phyloP scores from a whole-genome alignment of 2,797 vertebrate species.

The Acrossocheilus fasciatus region DNA sequence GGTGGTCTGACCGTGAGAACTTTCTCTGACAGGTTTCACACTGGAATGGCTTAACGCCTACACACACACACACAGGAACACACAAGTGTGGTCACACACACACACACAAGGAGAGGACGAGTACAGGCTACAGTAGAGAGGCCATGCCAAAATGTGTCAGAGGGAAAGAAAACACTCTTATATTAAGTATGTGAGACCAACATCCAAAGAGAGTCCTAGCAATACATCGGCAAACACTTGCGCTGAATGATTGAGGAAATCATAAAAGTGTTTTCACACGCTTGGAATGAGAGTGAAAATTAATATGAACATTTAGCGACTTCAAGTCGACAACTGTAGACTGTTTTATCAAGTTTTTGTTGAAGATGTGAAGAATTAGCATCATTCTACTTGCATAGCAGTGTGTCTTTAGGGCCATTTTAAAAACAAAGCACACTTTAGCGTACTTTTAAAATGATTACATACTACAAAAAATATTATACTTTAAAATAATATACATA shows the following conservation, averaged over 20 bases:
- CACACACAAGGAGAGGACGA: constrained; percentile 71
- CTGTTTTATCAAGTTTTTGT: constrained; percentile 16
- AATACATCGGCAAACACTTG: constrained; percentile 48
- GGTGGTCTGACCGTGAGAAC: constrained; percentile 98
- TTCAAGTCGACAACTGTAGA: background rate
- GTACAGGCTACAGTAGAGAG: constrained; percentile 73
- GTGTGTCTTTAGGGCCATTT: background rate
- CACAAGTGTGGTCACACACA: constrained; percentile 57
- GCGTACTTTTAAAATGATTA: background rate
- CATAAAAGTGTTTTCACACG: constrained; percentile 44
- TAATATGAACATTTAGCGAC: constrained; percentile 43
- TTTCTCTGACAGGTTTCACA: constrained; percentile 99
- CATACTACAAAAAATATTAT: background rate
- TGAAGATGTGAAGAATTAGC: background rate
- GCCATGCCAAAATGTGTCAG: constrained; percentile 51
- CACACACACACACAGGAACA: constrained; percentile 53
- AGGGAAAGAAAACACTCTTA: constrained; percentile 6
- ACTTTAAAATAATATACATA: background rate
- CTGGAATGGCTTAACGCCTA: constrained; percentile 98
- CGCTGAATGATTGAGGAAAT: constrained; percentile 38
- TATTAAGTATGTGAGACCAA: constrained; percentile 28
- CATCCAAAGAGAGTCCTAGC: background rate
- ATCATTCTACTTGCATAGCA: background rate
- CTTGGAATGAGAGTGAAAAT: constrained; percentile 34
- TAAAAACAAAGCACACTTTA: background rate